These are phyloP conservation scores for Eupithecia subumbrata DNA, from an alignment of 2,888 invertebrate species.

Conservation along the genomic window DNA sequence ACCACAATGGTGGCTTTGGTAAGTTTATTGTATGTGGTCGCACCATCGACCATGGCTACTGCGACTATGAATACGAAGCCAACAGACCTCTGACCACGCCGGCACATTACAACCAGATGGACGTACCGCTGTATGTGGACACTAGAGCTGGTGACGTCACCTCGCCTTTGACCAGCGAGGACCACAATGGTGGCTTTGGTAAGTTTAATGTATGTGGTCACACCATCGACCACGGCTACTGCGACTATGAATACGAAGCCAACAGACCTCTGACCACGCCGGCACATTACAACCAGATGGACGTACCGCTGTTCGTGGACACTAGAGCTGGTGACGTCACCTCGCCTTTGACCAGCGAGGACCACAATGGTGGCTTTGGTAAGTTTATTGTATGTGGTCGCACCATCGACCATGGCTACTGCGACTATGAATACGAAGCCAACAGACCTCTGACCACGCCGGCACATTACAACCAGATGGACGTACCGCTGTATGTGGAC, in stretches of 20 bases:
- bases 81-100: constrained; percentile 55
- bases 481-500: constrained; percentile 88
- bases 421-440: constrained; percentile 68
- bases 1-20: constrained; percentile 69
- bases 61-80: constrained; percentile 68
- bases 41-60: constrained; percentile 88
- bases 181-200: constrained; percentile 70
- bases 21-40: constrained; percentile 70
- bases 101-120: constrained; percentile 67
- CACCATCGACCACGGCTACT: constrained; percentile 88
- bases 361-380: constrained; percentile 70
- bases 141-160: constrained; percentile 78
- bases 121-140: constrained; percentile 88
- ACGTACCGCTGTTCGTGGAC: constrained; percentile 88
- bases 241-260: constrained; percentile 68
- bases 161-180: constrained; percentile 75
- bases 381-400: constrained; percentile 72
- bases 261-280: constrained; percentile 55
- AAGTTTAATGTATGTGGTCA: constrained; percentile 72
- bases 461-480: constrained; percentile 67
- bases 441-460: constrained; percentile 55
- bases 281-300: constrained; percentile 67
- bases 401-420: constrained; percentile 88
- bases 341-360: constrained; percentile 75
- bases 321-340: constrained; percentile 78